phyloP scores from a whole-genome alignment of 2,888 invertebrate genomes.

The Athetis lepigone region DNA sequence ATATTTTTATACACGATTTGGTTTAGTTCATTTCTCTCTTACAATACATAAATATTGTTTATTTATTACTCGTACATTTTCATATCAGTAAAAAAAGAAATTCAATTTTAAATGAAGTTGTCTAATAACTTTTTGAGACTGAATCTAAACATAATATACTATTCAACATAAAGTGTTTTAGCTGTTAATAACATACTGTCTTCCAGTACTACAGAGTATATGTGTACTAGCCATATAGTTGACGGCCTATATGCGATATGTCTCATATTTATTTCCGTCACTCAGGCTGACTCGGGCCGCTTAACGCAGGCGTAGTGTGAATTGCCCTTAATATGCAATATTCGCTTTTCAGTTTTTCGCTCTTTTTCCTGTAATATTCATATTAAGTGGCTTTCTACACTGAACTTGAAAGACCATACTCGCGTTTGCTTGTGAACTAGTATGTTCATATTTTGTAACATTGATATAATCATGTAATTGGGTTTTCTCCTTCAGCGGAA shows the following conservation, averaged over 20 bases:
- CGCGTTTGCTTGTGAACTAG: neutral
- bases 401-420: conserved; percentile 1
- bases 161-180: too few relatives aligned
- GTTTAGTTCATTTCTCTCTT: too few relatives aligned
- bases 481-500: too few relatives aligned
- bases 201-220: conserved; percentile 19
- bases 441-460: neutral
- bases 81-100: too few relatives aligned
- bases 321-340: conserved; percentile 44
- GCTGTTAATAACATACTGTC: conserved; percentile 44
- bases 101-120: too few relatives aligned
- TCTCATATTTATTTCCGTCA: conserved; percentile 55
- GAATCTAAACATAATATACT: too few relatives aligned
- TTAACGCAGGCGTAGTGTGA: conserved; percentile 26
- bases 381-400: conserved; percentile 15
- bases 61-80: too few relatives aligned
- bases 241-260: conserved; percentile 48
- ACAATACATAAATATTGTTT: too few relatives aligned
- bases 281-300: conserved; percentile 21
- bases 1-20: too few relatives aligned
- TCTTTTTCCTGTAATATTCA: conserved; percentile 16
- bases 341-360: conserved; percentile 37
- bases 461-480: too few relatives aligned
- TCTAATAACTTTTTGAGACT: too few relatives aligned
- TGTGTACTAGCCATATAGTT: conserved; percentile 22